phyloP scores from a whole-genome alignment of 2,888 invertebrate species.

The Meganola albula region DNA sequence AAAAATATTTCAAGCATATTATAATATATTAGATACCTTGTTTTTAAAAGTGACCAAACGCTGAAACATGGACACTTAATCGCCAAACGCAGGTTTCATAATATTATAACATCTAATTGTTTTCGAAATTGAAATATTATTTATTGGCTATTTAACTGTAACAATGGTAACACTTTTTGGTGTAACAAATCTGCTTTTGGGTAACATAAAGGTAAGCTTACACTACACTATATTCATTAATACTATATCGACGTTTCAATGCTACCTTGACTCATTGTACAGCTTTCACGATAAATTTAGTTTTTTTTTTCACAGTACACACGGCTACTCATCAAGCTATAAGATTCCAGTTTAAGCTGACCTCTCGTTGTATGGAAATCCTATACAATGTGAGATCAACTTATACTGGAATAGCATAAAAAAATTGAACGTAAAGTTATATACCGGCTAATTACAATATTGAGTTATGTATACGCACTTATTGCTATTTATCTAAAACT shows the following conservation, averaged over 20 bases:
- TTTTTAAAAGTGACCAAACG: constrained; percentile 35
- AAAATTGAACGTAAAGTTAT: no score
- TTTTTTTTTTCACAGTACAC: no score
- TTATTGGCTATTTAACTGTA: constrained; percentile 34
- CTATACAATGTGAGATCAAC: no score
- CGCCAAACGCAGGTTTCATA: constrained; percentile 53
- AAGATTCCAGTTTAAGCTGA: no score
- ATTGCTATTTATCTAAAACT: no score
- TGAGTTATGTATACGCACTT: no score
- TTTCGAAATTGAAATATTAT: constrained; percentile 22
- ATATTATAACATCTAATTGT: constrained; percentile 18
- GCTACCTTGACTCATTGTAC: no score
- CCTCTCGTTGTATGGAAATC: no score
- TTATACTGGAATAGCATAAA: no score
- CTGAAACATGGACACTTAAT: constrained; percentile 37
- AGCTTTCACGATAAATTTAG: no score
- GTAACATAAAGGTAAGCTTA: constrained; percentile 33
- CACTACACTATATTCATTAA: constrained; percentile 1
- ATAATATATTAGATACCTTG: not conserved
- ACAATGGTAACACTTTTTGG: constrained; percentile 28
- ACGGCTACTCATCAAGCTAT: no score
- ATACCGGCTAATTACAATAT: no score
- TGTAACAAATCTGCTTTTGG: constrained; percentile 49
- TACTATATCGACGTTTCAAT: not conserved
- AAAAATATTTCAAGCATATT: not conserved